phyloP scores from a whole-genome alignment of 2,888 invertebrate species.

The Tiliacea aurago region DNA sequence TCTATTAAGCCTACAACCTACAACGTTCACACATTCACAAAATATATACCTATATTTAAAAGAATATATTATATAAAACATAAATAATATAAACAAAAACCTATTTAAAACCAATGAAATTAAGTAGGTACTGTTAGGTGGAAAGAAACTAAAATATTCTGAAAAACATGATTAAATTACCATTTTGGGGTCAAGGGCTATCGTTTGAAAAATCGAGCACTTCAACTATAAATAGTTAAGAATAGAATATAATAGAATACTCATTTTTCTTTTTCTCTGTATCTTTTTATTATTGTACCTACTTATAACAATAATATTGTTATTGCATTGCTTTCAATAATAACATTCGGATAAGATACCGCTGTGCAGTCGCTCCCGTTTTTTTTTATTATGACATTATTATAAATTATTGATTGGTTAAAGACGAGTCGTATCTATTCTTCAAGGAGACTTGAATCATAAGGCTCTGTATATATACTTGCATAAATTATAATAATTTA shows the following conservation, averaged over 20 bases:
- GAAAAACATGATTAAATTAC: background rate
- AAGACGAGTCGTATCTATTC: conserved; percentile 4
- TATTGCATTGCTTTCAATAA: conserved; percentile 55
- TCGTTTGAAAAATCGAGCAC: conserved; percentile 22
- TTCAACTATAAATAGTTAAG: background rate
- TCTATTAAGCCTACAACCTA: too few species aligned
- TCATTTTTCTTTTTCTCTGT: too few species aligned
- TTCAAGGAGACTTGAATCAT: conserved; percentile 9
- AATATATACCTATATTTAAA: too few species aligned
- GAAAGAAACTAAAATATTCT: background rate
- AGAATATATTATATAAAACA: too few species aligned
- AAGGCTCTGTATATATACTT: too few species aligned
- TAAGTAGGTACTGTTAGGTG: background rate
- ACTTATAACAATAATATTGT: conserved; percentile 30
- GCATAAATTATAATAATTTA: background rate
- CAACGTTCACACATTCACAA: too few species aligned
- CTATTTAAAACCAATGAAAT: too few species aligned
- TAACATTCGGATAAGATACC: conserved; percentile 57
- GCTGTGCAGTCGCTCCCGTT: conserved; percentile 36
- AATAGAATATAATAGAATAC: too few species aligned
- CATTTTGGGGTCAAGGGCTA: conserved; percentile 25
- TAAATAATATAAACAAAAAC: too few species aligned
- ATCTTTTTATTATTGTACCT: background rate
- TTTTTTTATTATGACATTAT: conserved; percentile 30
- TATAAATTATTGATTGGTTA: conserved; percentile 33